Percentiles rank a stretch among this genome's conserved stretches.
phyloP scores from a whole-genome alignment of 1,140 invertebrate genomes.

The Ooceraea biroi region DNA sequence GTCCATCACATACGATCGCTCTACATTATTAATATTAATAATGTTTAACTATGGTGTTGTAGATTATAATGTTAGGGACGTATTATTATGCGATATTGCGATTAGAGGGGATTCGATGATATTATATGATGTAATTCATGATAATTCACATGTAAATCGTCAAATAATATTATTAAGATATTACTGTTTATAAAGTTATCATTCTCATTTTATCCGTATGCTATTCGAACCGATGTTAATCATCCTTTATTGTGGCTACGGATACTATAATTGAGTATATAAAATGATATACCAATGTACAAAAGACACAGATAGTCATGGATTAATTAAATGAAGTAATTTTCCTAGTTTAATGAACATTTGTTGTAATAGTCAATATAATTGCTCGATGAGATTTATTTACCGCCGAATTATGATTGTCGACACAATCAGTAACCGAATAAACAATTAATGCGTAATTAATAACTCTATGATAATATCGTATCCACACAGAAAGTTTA shows the following conservation, averaged over 20 bases:
- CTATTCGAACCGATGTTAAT: constrained; percentile 19
- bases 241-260: constrained; percentile 1
- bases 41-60: background rate
- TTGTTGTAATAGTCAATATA: constrained; percentile 52
- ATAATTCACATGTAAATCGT: no score
- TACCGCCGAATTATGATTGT: constrained; percentile 55
- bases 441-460: constrained; percentile 59
- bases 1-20: no score
- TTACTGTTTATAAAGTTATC: background rate
- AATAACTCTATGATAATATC: constrained; percentile 44
- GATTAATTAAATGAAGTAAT: constrained; percentile 58
- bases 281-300: background rate
- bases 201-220: background rate
- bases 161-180: background rate
- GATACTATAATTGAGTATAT: constrained; percentile 9
- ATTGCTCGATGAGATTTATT: constrained; percentile 56
- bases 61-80: background rate
- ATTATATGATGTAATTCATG: no score
- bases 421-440: constrained; percentile 40
- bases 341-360: constrained; percentile 53
- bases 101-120: no score
- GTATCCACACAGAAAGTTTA: background rate
- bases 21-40: no score
- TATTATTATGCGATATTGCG: background rate
- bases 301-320: background rate